Evolutionary conservation across 2,797 vertebrate genomes (phyloP), one percentile per base, ranked within the genome.

Genomic region (Dryobates pubescens): DNA sequence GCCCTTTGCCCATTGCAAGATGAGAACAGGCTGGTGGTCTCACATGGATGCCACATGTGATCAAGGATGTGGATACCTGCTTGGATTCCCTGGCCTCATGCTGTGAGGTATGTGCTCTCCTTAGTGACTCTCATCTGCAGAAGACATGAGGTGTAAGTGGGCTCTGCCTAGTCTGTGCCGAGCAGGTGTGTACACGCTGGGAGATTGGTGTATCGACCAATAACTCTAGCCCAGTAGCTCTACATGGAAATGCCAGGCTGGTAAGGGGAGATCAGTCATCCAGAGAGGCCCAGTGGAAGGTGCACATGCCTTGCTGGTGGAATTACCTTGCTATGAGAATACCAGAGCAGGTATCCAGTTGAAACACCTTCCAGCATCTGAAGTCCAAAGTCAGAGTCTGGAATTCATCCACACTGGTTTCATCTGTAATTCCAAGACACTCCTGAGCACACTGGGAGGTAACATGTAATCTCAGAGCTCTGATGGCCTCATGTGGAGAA

Each of bases 401-500:
- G 56, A 91, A 91, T 78, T 41, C 68, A 69, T 84, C 54, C n/a
- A n/a, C 27, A 5, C 76, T 73, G 17, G 56, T 86, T 82, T 94
- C 6, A 74, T 88, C 58, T 93, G 0, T 74, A 84, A 84, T 89
- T 91, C 51, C 74, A 71, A 74, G 72, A 75, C 71, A 61, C 82
- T 93, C 69, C 87, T 67, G 91, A 84, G 89, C 77, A 57, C 17
- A 1, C 74, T 0, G 2, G 92, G 93, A 86, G 68, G 78, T 76
- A 36, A 53, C 57, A 32, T 93, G 89, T 84, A 93, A 64, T 80
- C 85, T 95, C 80, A 82, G 80, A 93, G 71, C 51, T 89, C 71
- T 88, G 82, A 84, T 63, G 77, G 92, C 57, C 45, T 92, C 90
- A 53, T 71, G 85, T 86, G 65, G 90, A 93, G 92, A 88, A 91